Evolutionary conservation across 2,888 invertebrate species (phyloP).

Genomic region (Taphrorychus bicolor): DNA sequence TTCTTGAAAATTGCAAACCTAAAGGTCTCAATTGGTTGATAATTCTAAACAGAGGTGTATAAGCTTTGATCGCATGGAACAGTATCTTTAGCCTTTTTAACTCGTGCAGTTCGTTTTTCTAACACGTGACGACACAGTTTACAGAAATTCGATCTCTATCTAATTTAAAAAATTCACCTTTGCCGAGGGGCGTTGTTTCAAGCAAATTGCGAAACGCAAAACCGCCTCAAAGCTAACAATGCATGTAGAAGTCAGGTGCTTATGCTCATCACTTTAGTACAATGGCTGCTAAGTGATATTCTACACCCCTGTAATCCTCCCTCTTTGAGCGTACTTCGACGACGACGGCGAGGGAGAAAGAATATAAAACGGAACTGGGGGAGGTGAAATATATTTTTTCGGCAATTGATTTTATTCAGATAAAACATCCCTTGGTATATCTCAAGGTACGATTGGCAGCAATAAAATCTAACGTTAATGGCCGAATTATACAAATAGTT

Average conservation of each 20-base stretch:
- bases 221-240: constrained; percentile 9
- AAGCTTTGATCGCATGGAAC: not conserved
- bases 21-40: too few relatives aligned
- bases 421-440: constrained; percentile 36
- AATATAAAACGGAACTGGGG: constrained; percentile 14
- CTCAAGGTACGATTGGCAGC: constrained; percentile 36
- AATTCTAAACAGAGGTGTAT: too few relatives aligned
- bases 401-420: constrained; percentile 35
- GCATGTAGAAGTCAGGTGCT: constrained; percentile 4
- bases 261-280: constrained; percentile 12
- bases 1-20: too few relatives aligned
- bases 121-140: not conserved
- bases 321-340: constrained; percentile 5
- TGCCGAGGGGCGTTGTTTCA: not conserved
- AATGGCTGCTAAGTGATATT: constrained; percentile 3
- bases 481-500: constrained; percentile 39
- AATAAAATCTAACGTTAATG: constrained; percentile 40
- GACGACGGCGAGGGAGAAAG: constrained; percentile 1
- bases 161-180: not conserved
- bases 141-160: not conserved
- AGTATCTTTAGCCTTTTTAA: not conserved
- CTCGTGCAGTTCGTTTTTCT: too few relatives aligned
- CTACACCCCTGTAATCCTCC: constrained; percentile 1
- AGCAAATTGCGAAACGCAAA: constrained; percentile 1
- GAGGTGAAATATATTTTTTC: constrained; percentile 18